Evolutionary conservation across 2,888 invertebrate species (phyloP), one percentile per base, ranked within the genome.

Genomic region (Drosophila setosimentum): DNA sequence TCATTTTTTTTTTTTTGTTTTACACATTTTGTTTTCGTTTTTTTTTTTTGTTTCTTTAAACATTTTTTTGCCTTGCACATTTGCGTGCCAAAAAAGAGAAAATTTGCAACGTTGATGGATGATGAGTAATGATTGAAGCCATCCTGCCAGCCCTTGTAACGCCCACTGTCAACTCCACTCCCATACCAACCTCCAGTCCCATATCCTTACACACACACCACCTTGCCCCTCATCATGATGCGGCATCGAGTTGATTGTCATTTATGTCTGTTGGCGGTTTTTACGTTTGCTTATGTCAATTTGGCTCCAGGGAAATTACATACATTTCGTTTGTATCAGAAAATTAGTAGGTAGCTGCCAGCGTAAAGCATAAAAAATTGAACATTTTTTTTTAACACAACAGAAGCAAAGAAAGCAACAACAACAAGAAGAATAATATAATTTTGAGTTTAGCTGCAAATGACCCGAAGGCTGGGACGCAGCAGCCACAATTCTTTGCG

Each of bases 81-180:
- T 89, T 88, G 76, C 87, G 69, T 89, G 79, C 82, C 79, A 77
- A 84, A 83, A 80, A 67, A 65, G 45, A 65, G 51, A 37, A 62
- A 76, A 73, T 78, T 88, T 70, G 85, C 88, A 82, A 87, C 76
- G 89, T 90, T 87, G 87, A 87, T 87, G 87, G 87, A 87, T 87
- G 87, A 87, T 90, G 90, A 90, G 87, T 87, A 88, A 87, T 87
- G 87, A 90, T 87, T 87, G 88, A 86, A 86, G 84, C 82, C 80
- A 83, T 79, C 73, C 73, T 72, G 78, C 71, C 83, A 78, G 59
- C 69, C 55, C 72, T 58, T 76, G 75, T 63, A 65, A 76, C 62
- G 60, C 71, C 65, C 61, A 51, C 27, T 30, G 18, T 21, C 35
- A 50, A 48, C 21, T 45, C 53, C 63, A 35, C 30, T 27, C 32